Evolutionary conservation across 2,888 invertebrate genomes (phyloP).

Genomic region (Herminia tarsipennalis): DNA sequence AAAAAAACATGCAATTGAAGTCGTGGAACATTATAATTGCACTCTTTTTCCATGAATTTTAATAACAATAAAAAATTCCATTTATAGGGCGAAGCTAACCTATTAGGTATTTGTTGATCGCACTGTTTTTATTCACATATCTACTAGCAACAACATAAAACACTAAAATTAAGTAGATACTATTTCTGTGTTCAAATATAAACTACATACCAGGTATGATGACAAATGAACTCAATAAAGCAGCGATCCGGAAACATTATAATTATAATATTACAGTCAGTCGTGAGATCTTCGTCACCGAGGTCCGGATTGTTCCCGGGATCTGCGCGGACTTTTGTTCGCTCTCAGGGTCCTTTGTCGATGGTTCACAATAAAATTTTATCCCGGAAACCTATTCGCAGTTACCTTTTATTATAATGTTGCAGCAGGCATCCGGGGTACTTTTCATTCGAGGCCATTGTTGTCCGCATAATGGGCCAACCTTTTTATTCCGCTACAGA

Average conservation of each 20-base stretch:
- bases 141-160: too few species aligned
- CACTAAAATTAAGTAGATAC: neutral
- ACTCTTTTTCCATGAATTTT: too few species aligned
- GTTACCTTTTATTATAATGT: conserved; percentile 84
- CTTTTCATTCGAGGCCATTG: conserved; percentile 74
- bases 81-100: too few species aligned
- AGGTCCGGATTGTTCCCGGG: conserved; percentile 48
- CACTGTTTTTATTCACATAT: too few species aligned
- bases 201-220: conserved; percentile 8
- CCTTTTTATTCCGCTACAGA: conserved; percentile 79
- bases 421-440: conserved; percentile 76
- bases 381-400: conserved; percentile 81
- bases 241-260: conserved; percentile 30
- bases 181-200: neutral
- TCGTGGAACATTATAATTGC: too few species aligned
- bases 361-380: conserved; percentile 81
- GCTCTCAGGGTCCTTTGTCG: conserved; percentile 67
- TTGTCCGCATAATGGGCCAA: conserved; percentile 73
- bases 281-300: conserved; percentile 50
- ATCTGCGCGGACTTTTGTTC: conserved; percentile 49
- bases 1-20: too few species aligned
- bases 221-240: conserved; percentile 14
- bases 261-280: conserved; percentile 40
- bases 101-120: too few species aligned
- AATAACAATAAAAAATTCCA: too few species aligned